Evolutionary conservation across 2,797 vertebrate species (phyloP).

Genomic region (Pseudotriccus pelzelni): DNA sequence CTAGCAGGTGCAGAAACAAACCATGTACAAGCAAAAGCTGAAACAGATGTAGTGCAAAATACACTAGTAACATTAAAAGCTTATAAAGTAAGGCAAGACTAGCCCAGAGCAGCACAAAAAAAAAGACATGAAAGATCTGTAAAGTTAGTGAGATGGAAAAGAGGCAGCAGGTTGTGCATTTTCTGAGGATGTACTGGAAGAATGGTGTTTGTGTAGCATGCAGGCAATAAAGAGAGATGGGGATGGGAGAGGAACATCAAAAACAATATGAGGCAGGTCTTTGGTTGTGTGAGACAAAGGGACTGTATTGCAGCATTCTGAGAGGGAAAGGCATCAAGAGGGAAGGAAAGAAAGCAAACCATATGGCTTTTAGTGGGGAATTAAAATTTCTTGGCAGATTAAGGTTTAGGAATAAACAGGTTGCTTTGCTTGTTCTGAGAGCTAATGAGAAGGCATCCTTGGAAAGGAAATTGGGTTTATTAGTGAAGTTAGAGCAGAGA

Average conservation of each 20-base stretch:
- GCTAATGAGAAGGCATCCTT: not conserved
- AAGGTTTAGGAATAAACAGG: not conserved
- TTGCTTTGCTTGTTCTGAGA: not conserved
- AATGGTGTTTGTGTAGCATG: not conserved
- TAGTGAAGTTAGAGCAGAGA: not conserved
- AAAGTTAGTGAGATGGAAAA: not conserved
- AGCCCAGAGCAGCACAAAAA: not conserved
- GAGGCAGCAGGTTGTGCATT: not conserved
- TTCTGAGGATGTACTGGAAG: not conserved
- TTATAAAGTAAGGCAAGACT: not conserved
- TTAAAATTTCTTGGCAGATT: not conserved
- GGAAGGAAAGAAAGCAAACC: not conserved
- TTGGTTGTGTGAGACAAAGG: not conserved
- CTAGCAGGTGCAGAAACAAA: not conserved
- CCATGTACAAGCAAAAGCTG: not conserved
- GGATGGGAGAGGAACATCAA: not conserved
- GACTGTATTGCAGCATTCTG: accelerated
- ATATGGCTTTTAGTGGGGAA: not conserved
- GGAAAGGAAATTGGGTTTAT: not conserved
- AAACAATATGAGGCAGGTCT: not conserved
- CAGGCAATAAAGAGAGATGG: not conserved
- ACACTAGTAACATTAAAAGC: not conserved
- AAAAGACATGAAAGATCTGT: not conserved
- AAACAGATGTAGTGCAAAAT: not conserved
- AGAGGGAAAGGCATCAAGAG: not conserved